Conservation (phyloP, 2,113 vertebrate genomes). For the Melanerpes formicivorus region DNA sequence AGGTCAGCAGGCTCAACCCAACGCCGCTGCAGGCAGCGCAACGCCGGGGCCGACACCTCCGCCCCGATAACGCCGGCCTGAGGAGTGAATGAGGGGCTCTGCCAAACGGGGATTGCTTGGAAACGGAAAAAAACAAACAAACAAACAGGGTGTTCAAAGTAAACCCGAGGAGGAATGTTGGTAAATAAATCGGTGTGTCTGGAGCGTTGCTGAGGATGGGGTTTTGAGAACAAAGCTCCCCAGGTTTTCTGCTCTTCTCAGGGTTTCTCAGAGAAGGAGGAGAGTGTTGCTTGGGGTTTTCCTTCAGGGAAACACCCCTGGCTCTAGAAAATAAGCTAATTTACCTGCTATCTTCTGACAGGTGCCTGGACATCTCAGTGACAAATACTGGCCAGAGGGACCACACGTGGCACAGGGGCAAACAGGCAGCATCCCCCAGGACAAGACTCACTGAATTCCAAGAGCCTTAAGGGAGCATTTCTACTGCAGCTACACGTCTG, state of each 20-base stretch:
- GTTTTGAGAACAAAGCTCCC: not conserved
- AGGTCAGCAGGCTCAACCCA: constrained; percentile 51
- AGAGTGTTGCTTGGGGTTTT: not conserved
- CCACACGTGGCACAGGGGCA: not conserved
- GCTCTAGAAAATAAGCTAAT: not conserved
- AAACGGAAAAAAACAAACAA: too few relatives aligned
- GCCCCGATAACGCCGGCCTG: not conserved
- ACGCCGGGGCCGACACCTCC: not conserved
- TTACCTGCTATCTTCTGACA: not conserved
- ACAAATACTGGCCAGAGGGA: not conserved
- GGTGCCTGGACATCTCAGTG: not conserved
- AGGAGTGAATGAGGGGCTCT: too few relatives aligned
- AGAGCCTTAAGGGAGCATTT: not conserved
- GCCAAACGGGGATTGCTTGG: not conserved
- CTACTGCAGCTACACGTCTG: not conserved
- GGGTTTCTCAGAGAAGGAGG: not conserved
- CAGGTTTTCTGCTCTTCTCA: not conserved
- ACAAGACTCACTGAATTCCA: not conserved
- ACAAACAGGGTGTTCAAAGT: too few relatives aligned
- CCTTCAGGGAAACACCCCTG: not conserved
- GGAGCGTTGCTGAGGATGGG: not conserved
- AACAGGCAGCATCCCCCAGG: not conserved
- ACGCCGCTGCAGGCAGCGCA: too few relatives aligned
- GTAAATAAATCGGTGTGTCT: not conserved
- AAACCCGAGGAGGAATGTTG: too few relatives aligned